These are phyloP conservation scores for Agrilus mali DNA, from an alignment of 2,888 invertebrate genomes.

Conservation along the genomic window DNA sequence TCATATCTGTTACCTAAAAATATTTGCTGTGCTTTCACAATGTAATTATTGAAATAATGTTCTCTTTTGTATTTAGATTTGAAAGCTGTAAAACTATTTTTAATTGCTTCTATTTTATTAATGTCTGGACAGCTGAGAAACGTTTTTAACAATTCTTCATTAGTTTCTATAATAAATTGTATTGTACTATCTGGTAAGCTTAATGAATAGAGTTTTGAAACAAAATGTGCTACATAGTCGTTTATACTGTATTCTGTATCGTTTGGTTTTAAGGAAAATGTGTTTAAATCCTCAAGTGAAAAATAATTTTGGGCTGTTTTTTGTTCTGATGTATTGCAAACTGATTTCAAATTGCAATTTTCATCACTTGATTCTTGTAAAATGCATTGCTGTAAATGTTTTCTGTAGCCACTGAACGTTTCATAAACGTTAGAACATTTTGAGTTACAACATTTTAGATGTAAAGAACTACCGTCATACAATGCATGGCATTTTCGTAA, in stretches of 20 bases:
- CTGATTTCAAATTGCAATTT: not conserved
- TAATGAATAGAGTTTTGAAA: conserved; percentile 5
- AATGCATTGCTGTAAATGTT: conserved; percentile 1
- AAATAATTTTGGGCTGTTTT: not conserved
- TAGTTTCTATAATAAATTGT: conserved; percentile 2
- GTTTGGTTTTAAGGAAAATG: not conserved
- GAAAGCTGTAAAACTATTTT: not conserved
- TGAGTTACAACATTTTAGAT: conserved; percentile 3
- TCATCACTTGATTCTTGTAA: not conserved
- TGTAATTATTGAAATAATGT: conserved; percentile 3
- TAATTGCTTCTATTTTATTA: not conserved
- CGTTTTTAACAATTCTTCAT: conserved; percentile 1
- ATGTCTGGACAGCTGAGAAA: not conserved
- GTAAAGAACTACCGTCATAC: conserved; percentile 1
- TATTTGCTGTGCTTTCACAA: conserved; percentile 4
- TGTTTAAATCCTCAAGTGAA: not conserved
- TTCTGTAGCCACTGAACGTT: conserved; percentile 5
- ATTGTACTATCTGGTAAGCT: conserved; percentile 2
- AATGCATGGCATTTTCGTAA: conserved; percentile 1
- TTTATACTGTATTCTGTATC: not conserved
- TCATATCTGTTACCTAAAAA: conserved; percentile 3
- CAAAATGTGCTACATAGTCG: not conserved
- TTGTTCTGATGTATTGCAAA: not conserved
- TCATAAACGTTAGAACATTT: conserved; percentile 3
- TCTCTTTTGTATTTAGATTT: conserved; percentile 4